Evolutionary conservation across 2,888 invertebrate genomes (phyloP), one percentile per base, ranked within the genome.

Genomic region (Thysanoteuthis rhombus): DNA sequence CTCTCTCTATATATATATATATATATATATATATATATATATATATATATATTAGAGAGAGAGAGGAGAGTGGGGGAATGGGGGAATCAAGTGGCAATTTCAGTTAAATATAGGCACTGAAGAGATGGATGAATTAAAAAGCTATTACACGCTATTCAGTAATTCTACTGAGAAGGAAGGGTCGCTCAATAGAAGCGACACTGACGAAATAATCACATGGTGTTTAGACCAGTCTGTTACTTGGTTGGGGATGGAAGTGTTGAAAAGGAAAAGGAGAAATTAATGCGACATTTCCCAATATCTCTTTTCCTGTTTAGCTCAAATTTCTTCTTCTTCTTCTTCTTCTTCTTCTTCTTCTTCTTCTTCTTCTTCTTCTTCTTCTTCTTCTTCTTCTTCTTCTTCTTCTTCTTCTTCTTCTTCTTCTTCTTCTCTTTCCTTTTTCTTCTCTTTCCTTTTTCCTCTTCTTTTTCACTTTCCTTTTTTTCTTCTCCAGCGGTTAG

Each of bases 241-340:
- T 58, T 28, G 1, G 5, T 28, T 22, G 25, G 58, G 28, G 58
- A 8, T 8, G 32, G 32, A 32, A 58, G 32, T 58, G 58, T 58
- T 32, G 58, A 58, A 10, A 28, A 32, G 10, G 32, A 58, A 58
- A 58, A 10, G 10, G 10, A 58, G 32, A 32, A 58, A 28, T 28
- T 28, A 58, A 58, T 32, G 10, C 28, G 32, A 58, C 58, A 32
- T 58, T 58, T 4, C 32, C 25, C 3, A 58, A 58, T 32, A 58
- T 58, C 5, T 10, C 58, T 58, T 58, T 40, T 89, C n/a, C 39
- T 93, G 90, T n/a, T 90, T 58, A 90, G 39, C 90, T 93, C 10
- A 40, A 36, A 19, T 38, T 52, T 0, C 45, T 94, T 36, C 93
- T 94, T 28, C 90, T 94, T 28, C 93, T 94, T 25, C 32, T 89